Evolutionary conservation across 2,888 invertebrate genomes (phyloP).

Genomic region (Leucania comma): DNA sequence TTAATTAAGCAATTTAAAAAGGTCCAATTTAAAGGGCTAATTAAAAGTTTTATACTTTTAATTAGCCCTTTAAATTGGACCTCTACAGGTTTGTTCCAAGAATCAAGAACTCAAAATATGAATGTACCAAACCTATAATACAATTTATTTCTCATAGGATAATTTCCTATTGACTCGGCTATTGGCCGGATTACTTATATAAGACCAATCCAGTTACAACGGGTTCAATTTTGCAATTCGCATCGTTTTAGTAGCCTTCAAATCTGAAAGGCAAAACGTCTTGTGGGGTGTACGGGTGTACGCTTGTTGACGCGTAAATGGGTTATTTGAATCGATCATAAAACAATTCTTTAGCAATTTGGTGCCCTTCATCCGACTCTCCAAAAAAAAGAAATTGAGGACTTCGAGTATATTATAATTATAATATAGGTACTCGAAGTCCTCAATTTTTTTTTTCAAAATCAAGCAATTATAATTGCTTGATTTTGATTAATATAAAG

Average conservation of each 20-base stretch:
- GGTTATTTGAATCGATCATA: neutral
- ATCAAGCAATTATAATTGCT: neutral
- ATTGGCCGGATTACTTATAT: neutral
- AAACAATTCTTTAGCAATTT: conserved; percentile 6
- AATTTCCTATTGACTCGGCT: neutral
- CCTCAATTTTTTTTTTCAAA: too few relatives aligned
- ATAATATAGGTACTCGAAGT: too few relatives aligned
- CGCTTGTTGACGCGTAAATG: neutral
- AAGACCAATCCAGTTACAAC: conserved; percentile 3
- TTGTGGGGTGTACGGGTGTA: neutral
- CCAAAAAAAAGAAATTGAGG: neutral
- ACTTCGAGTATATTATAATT: neutral
- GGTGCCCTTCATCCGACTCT: neutral
- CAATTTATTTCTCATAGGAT: neutral
- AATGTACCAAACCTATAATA: neutral
- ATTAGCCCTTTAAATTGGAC: neutral
- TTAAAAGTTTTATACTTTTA: conserved; percentile 9
- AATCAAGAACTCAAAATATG: neutral
- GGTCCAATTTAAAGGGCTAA: neutral
- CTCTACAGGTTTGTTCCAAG: neutral
- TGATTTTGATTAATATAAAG: conserved; percentile 2
- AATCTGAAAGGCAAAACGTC: conserved; percentile 19
- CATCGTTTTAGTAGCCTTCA: conserved; percentile 10
- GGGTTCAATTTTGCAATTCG: conserved; percentile 2
- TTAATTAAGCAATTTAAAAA: neutral